phyloP scores from a whole-genome alignment of 2,113 vertebrate species.

The Gallinago undulata region DNA sequence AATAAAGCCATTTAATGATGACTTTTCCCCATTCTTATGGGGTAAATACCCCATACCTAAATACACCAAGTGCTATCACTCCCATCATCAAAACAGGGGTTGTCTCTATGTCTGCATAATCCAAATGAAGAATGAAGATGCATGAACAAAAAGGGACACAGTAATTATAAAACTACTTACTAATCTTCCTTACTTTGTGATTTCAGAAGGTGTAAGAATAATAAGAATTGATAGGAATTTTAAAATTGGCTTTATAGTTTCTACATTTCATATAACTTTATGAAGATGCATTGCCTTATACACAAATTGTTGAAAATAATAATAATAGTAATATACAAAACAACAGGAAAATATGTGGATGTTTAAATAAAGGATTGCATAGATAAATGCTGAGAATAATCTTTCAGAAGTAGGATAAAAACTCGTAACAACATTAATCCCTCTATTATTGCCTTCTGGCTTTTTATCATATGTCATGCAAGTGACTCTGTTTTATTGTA shows the following conservation, averaged over 20 bases:
- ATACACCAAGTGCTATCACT: background rate
- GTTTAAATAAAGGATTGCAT: background rate
- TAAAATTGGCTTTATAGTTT: background rate
- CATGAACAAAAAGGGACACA: background rate
- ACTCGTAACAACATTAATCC: background rate
- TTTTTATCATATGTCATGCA: background rate
- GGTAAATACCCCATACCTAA: background rate
- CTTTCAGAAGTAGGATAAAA: background rate
- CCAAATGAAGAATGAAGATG: background rate
- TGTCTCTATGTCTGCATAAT: background rate
- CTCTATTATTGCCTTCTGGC: background rate
- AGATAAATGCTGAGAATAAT: background rate
- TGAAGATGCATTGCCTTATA: background rate
- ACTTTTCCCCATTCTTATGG: background rate
- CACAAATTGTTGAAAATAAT: background rate
- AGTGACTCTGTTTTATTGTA: background rate
- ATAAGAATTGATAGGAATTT: background rate
- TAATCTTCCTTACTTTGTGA: background rate
- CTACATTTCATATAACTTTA: background rate
- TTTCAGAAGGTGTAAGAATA: background rate
- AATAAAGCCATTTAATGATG: background rate
- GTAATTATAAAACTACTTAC: background rate
- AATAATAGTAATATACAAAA: background rate
- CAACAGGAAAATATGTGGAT: background rate
- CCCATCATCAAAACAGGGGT: background rate